Evolutionary conservation across 2,113 vertebrate species (phyloP).

Genomic region (Pedionomus torquatus): DNA sequence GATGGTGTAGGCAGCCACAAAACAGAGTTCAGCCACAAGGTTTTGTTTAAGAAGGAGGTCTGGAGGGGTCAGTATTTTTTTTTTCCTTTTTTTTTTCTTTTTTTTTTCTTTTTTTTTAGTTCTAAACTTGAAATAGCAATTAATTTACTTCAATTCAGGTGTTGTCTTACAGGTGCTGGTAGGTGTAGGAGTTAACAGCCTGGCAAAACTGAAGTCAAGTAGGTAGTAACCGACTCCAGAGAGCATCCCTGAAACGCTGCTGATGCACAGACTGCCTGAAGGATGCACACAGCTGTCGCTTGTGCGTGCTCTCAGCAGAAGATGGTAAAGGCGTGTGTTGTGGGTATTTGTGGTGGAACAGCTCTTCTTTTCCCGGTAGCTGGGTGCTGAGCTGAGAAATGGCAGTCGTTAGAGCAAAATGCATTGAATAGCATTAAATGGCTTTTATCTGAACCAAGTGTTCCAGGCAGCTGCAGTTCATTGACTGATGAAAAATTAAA

Average conservation of each 20-base stretch:
- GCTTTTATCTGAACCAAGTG: background rate
- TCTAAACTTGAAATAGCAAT: background rate
- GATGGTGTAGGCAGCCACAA: background rate
- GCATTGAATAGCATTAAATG: background rate
- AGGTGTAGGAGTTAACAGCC: background rate
- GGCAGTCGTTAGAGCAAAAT: background rate
- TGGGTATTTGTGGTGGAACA: background rate
- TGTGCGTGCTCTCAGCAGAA: fast-evolving
- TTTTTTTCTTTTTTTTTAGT: background rate
- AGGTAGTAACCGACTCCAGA: background rate
- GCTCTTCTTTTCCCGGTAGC: background rate
- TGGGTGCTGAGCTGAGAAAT: background rate
- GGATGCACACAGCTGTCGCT: background rate
- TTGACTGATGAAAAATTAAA: background rate
- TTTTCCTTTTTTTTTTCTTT: too few relatives aligned
- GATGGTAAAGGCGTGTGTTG: fast-evolving
- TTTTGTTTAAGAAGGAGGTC: background rate
- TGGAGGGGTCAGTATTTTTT: background rate
- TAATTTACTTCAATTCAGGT: background rate
- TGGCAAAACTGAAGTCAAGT: background rate
- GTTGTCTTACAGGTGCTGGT: background rate
- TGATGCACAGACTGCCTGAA: fast-evolving
- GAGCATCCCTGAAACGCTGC: fast-evolving
- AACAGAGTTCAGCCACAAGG: background rate
- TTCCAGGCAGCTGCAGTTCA: background rate